A percentile compares a stretch with the other conserved stretches of the same genome.
Evolutionary conservation across 2,113 vertebrate species (phyloP).

Genomic region (Sylvia atricapilla): DNA sequence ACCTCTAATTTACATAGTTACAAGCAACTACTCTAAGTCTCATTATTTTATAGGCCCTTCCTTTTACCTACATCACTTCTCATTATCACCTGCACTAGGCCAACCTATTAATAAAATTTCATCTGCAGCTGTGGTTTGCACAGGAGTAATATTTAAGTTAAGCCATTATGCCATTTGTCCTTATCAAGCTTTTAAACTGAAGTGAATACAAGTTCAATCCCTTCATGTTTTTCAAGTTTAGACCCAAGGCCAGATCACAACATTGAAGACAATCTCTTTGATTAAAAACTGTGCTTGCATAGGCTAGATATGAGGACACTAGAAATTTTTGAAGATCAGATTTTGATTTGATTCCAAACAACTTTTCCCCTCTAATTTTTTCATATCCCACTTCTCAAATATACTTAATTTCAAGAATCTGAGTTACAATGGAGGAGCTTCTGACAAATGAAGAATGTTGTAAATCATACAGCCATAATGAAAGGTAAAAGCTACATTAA

Average conservation of each 20-base stretch:
- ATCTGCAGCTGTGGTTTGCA: neutral
- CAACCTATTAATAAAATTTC: neutral
- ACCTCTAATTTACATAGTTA: neutral
- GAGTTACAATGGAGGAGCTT: neutral
- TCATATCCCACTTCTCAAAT: neutral
- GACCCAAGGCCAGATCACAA: neutral
- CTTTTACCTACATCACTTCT: neutral
- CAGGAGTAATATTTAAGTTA: neutral
- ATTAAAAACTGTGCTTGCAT: neutral
- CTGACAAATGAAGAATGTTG: neutral
- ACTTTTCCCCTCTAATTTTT: neutral
- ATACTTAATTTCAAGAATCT: neutral
- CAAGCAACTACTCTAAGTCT: neutral
- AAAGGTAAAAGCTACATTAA: constrained; percentile 6
- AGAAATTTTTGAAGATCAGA: neutral
- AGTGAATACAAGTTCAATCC: neutral
- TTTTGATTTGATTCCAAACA: neutral
- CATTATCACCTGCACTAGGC: neutral
- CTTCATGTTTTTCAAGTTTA: neutral
- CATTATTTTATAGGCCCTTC: neutral
- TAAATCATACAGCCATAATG: neutral
- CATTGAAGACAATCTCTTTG: neutral
- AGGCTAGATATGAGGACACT: neutral
- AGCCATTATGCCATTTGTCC: neutral
- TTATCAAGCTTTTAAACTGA: neutral